phyloP scores from a whole-genome alignment of 2,113 vertebrate species.

The Marcusenius ussheri region DNA sequence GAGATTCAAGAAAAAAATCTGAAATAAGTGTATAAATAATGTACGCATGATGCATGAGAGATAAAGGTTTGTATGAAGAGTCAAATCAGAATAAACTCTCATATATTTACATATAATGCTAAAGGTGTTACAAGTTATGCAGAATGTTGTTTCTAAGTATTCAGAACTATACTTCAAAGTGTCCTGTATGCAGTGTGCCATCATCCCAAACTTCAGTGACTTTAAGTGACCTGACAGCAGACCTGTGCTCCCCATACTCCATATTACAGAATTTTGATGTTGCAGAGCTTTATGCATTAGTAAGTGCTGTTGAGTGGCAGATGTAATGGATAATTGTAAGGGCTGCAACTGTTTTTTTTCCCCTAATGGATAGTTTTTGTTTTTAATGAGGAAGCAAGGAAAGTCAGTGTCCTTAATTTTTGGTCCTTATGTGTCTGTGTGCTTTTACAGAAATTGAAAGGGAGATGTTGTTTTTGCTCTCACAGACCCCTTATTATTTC shows the following conservation, averaged over 20 bases:
- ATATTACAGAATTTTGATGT: not conserved
- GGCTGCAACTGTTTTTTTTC: not conserved
- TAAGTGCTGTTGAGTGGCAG: not conserved
- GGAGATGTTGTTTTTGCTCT: not conserved
- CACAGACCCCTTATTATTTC: not conserved
- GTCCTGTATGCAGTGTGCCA: not conserved
- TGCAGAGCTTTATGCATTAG: not conserved
- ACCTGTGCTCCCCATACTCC: not conserved
- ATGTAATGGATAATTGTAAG: not conserved
- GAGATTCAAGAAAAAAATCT: not conserved
- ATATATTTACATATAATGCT: not conserved
- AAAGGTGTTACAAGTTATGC: not conserved
- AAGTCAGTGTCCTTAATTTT: not conserved
- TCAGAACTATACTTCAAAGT: not conserved
- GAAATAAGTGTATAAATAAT: not conserved
- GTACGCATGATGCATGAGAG: not conserved
- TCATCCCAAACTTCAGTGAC: not conserved
- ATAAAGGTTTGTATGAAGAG: not conserved
- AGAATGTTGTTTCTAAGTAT: not conserved
- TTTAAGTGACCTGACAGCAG: not conserved
- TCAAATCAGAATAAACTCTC: not conserved
- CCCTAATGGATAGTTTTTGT: not conserved
- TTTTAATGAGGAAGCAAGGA: not conserved
- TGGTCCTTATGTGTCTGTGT: not conserved
- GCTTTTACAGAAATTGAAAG: not conserved